Base-by-base conservation (phyloP, 2,888 invertebrate species). In the Boloria euphrosyne region DNA sequence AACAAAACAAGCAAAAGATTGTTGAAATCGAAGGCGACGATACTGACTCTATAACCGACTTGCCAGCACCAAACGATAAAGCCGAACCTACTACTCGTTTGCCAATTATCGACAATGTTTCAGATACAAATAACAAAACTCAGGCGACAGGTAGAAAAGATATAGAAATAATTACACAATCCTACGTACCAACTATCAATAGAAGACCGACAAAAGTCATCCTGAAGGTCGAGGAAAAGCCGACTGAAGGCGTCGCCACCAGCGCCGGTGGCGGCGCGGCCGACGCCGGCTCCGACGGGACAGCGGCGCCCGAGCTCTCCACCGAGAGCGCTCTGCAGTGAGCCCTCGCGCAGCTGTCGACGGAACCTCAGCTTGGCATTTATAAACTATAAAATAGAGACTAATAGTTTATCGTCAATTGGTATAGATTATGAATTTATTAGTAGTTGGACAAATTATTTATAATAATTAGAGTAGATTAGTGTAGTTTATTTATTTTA, bases 401-500 rank as follows among this genome's bases (percentile, higher is more conserved):
- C 86, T 89, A 87, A 81, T 90, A 89, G 84, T 79, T 79, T 76
- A 72, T 80, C 74, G 84, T 82, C 83, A 66, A 74, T 78, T 74
- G 84, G 82, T 82, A 59, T 59, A 49, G 59, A 59, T 38, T 59
- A 59, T 82, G 76, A 80, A 81, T 80, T 80, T 80, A 80, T 76
- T 80, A 82, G 81, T 86, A 89, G 85, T 81, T 84, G 90, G 90
- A 90, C 89, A 90, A 89, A 89, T 86, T 89, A 89, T 89, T 89
- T 87, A 86, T 87, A 87, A 86, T 87, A 86, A 80, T 78, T 83
- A 84, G 81, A 71, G 67, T 75, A 82, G 80, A 75, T 85, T 82
- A 83, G 80, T 47, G 60, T 90, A 89, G 90, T 88, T 90, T 87
- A 91, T 91, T 91, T 91, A 91, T 91, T 90, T 87, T 89, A 89